These are phyloP conservation scores for Crocodylus rhombifer DNA, from an alignment of 2,797 vertebrate species.

Conservation along the genomic window DNA sequence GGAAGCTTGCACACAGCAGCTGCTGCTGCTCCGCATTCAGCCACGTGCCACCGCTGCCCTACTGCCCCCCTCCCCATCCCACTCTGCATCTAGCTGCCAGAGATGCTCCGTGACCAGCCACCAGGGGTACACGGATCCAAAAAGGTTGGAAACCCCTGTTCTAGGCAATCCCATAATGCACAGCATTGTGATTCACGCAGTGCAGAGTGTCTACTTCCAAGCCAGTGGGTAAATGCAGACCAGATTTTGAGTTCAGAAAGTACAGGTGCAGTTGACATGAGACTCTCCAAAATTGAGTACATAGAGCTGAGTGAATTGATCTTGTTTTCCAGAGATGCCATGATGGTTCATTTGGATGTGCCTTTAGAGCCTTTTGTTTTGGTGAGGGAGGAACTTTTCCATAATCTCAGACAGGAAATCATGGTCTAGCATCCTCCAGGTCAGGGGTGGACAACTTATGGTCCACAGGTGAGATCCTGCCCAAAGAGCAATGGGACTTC, in stretches of 20 bases:
- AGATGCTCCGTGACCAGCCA: too few species aligned
- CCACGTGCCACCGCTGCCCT: too few species aligned
- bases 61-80: too few species aligned
- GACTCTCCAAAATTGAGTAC: neutral
- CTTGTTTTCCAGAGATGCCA: slow-evolving; percentile 1
- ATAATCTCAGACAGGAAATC: neutral
- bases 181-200: fast-evolving
- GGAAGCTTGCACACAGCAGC: too few species aligned
- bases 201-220: fast-evolving
- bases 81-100: too few species aligned
- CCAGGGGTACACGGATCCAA: too few species aligned
- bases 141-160: too few species aligned
- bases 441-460: too few species aligned
- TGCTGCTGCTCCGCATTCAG: too few species aligned
- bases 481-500: too few species aligned
- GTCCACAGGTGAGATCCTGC: too few species aligned
- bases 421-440: neutral
- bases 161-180: fast-evolving
- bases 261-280: neutral
- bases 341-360: neutral
- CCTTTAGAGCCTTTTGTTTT: neutral
- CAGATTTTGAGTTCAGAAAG: neutral
- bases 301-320: slow-evolving; percentile 14
- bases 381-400: neutral
- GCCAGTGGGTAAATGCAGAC: neutral